Percentiles rank a stretch among this genome's conserved stretches.
Conservation (phyloP, 2,113 vertebrate species). For the Aspidoscelis tigris region DNA sequence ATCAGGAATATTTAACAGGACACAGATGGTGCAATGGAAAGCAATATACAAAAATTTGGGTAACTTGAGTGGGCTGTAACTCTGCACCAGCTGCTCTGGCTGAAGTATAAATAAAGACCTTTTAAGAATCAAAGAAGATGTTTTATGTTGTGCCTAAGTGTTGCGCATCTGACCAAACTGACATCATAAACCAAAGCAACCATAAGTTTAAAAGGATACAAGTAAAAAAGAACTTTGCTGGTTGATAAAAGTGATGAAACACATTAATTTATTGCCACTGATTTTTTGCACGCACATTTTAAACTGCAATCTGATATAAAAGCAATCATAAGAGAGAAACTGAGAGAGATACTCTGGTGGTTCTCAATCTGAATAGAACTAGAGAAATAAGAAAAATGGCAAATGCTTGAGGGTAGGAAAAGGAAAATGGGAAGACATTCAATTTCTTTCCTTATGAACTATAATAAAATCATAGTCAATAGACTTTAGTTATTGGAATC, state of each 20-base stretch:
- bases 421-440: conserved; percentile 30
- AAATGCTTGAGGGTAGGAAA: conserved; percentile 36
- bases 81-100: conserved; percentile 80
- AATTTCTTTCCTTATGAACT: conserved; percentile 54
- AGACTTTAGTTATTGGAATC: conserved; percentile 62
- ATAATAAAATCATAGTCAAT: conserved; percentile 66
- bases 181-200: conserved; percentile 72
- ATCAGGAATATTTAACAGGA: conserved; percentile 81
- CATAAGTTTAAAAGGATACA: conserved; percentile 73
- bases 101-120: conserved; percentile 81
- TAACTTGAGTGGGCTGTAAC: conserved; percentile 76
- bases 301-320: conserved; percentile 18
- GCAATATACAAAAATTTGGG: conserved; percentile 81
- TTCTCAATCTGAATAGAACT: conserved; percentile 42
- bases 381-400: conserved; percentile 58
- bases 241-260: conserved; percentile 60
- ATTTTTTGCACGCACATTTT: conserved; percentile 45
- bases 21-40: conserved; percentile 83
- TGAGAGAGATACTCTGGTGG: conserved; percentile 16
- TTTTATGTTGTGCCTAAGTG: conserved; percentile 73
- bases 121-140: conserved; percentile 77
- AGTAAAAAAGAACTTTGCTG: conserved; percentile 54
- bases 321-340: conserved; percentile 8
- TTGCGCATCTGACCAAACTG: conserved; percentile 70
- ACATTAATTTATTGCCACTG: conserved; percentile 46